Evolutionary conservation across 2,888 invertebrate species (phyloP).

Genomic region (Yponomeuta cagnagella): DNA sequence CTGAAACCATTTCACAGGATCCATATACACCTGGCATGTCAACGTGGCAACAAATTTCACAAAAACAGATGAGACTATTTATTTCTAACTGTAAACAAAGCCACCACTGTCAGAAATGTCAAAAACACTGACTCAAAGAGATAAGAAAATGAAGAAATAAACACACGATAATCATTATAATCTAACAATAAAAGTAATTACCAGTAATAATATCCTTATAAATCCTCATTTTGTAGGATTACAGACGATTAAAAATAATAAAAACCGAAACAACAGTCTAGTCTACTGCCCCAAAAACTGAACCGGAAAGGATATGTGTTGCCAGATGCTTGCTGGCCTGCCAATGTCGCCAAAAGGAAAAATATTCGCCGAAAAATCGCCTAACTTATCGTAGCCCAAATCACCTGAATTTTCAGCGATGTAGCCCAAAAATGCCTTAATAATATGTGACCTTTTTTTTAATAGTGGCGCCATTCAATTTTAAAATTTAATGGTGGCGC

Average conservation of each 20-base stretch:
- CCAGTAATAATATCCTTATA: constrained; percentile 97
- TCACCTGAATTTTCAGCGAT: no score
- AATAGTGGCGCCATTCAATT: no score
- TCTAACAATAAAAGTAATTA: constrained; percentile 65
- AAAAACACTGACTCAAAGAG: constrained; percentile 49
- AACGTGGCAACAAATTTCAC: constrained; percentile 45
- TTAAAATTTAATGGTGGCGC: no score
- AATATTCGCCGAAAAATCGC: no score
- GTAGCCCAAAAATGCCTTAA: no score
- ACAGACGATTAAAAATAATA: constrained; percentile 73
- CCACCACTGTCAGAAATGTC: constrained; percentile 46
- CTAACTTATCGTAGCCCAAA: no score
- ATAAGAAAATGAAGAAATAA: constrained; percentile 48
- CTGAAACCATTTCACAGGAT: constrained; percentile 22
- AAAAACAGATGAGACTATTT: constrained; percentile 26
- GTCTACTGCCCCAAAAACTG: constrained; percentile 70
- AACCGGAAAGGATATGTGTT: constrained; percentile 60
- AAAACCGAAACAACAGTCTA: constrained; percentile 68
- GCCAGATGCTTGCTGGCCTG: no score
- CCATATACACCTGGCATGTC: constrained; percentile 30
- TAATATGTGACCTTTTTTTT: no score
- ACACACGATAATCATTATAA: constrained; percentile 31
- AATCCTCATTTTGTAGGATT: constrained; percentile 89
- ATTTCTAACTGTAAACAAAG: constrained; percentile 28
- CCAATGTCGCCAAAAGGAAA: no score